Conservation (phyloP, 2,888 invertebrate genomes). For the Coelinius sp. region DNA sequence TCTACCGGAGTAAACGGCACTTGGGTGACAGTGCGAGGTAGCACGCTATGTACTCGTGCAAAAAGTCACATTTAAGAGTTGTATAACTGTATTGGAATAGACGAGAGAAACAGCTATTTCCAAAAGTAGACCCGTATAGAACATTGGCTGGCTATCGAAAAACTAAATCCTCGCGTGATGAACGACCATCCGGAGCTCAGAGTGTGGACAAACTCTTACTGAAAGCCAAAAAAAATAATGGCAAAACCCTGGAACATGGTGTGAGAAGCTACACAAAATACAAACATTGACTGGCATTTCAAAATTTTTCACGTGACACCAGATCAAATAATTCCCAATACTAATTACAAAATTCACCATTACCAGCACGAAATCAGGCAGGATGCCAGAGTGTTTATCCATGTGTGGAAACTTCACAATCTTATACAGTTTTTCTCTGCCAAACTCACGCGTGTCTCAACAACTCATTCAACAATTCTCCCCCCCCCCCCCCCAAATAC, state of each 20-base stretch:
- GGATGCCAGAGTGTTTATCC: no score
- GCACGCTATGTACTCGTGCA: not conserved
- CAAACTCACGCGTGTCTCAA: not conserved
- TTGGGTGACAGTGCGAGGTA: not conserved
- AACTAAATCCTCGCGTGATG: conserved; percentile 3
- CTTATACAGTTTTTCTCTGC: no score
- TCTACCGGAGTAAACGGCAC: conserved; percentile 18
- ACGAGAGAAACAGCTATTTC: not conserved
- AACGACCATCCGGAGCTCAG: not conserved
- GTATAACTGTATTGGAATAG: conserved; percentile 34
- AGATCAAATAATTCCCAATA: no score
- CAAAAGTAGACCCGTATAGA: not conserved
- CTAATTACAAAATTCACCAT: no score
- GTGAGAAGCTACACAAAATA: no score
- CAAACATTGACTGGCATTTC: not conserved
- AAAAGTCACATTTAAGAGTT: not conserved
- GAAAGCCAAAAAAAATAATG: not conserved
- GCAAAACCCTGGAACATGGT: no score
- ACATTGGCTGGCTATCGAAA: not conserved
- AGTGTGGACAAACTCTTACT: not conserved
- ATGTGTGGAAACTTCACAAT: no score
- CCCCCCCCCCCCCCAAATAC: no score
- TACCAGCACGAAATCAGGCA: no score
- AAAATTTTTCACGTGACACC: conserved; percentile 11
- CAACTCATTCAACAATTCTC: not conserved